Evolutionary conservation across 2,888 invertebrate species (phyloP), one percentile per base, ranked within the genome.

Genomic region (Spatulosminthurus flaviceps): DNA sequence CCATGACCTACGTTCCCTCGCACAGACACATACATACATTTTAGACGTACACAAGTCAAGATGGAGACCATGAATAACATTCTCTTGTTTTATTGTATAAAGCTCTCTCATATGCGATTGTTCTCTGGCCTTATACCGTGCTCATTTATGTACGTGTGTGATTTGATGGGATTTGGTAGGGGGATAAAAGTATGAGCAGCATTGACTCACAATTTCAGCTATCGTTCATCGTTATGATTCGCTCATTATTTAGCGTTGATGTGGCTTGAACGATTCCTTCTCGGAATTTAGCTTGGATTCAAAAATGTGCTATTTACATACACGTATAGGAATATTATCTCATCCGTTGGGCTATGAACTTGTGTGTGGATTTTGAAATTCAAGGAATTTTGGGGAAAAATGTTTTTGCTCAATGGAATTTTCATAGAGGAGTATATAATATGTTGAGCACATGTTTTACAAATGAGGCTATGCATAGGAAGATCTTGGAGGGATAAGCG

Each of bases 1-100:
- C 76, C 67, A 76, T 76, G 76, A 76, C 76, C 76, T 76, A 76
- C 76, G 76, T 75, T 66, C 42, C 42, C 51, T 51, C 28, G 51
- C 64, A 24, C 24, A 24, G n/a, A n/a, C n/a, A n/a, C n/a, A n/a
- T n/a, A n/a, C n/a, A n/a, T n/a, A n/a, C n/a, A n/a, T n/a, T n/a
- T n/a, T n/a, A n/a, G n/a, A n/a, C 64, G 11, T 24, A 22, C 64
- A 22, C 64, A 64, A 64, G 64, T 73, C 60, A 73, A 73, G 73
- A 73, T 61, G 73, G 73, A 29, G 73, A 60, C 73, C 73, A 61
- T 73, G 73, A 73, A n/a, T n/a, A n/a, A 73, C 73, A 61, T 51
- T 61, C 28, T 19, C n/a, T 28, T 51, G 51, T 51, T 11, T 51
- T 2, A 2, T 16, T 13, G 2, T 13, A 1, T 51, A 1, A 2